phyloP scores from a whole-genome alignment of 1,140 invertebrate species.

The Panulirus ornatus region DNA sequence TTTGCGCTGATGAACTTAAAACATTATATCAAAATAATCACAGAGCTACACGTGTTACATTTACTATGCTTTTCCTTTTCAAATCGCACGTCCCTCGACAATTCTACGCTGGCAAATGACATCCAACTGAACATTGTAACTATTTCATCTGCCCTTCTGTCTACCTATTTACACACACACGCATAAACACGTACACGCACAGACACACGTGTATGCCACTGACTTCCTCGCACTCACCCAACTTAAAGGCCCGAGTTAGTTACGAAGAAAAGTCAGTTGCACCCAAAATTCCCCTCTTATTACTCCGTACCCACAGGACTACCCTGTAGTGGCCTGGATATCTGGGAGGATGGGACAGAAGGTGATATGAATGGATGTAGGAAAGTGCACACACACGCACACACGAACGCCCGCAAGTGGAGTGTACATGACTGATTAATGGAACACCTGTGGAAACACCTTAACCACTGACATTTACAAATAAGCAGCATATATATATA shows the following conservation, averaged over 20 bases:
- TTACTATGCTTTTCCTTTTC: no score
- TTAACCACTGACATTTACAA: slow-evolving; percentile 21
- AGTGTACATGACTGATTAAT: slow-evolving; percentile 52
- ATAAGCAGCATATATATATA: no score
- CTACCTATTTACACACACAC: no score
- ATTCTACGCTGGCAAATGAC: no score
- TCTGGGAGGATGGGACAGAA: slow-evolving; percentile 48
- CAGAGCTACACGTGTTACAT: neutral
- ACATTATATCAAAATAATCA: neutral
- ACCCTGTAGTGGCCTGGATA: slow-evolving; percentile 51
- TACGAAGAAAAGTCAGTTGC: neutral
- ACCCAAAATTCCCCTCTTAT: neutral
- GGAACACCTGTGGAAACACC: slow-evolving; percentile 65
- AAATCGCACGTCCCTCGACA: no score
- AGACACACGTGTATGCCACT: no score
- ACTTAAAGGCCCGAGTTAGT: no score
- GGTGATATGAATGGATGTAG: slow-evolving; percentile 68
- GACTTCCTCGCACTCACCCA: no score
- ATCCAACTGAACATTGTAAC: no score
- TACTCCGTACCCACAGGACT: neutral
- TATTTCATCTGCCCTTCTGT: no score
- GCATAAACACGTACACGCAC: no score
- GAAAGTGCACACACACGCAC: slow-evolving; percentile 48
- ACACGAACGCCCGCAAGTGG: slow-evolving; percentile 31
- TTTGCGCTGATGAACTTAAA: neutral